A percentile compares a stretch with the other conserved stretches of the same genome.
Conservation (phyloP, 2,113 vertebrate genomes). For the Pterophyllum scalare region DNA sequence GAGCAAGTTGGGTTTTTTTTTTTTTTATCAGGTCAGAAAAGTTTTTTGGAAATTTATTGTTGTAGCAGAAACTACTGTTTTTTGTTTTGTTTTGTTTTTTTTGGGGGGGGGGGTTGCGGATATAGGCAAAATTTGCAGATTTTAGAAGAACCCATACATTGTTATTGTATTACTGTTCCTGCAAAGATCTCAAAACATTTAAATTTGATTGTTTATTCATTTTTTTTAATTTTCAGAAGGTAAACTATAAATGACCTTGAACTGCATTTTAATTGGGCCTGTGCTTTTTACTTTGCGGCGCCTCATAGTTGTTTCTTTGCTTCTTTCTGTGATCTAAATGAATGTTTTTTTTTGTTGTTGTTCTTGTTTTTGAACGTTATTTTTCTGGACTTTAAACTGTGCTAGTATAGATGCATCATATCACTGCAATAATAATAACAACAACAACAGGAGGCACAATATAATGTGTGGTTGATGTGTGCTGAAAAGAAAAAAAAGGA, state of each 20-base stretch:
- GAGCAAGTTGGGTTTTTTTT: background rate
- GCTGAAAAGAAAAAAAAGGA: background rate
- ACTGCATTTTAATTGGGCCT: background rate
- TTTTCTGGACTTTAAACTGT: background rate
- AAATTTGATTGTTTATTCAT: background rate
- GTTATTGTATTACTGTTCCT: background rate
- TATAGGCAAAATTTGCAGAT: background rate
- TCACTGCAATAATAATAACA: background rate
- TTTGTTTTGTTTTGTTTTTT: too few relatives aligned
- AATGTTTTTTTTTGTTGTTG: background rate
- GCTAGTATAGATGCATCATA: background rate
- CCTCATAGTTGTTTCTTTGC: constrained; percentile 12
- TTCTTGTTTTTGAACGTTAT: background rate
- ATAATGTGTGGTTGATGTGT: background rate
- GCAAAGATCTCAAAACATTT: background rate
- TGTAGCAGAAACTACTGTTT: background rate
- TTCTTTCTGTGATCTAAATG: background rate
- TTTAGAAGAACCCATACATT: background rate
- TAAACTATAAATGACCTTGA: background rate
- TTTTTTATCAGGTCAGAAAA: constrained; percentile 7
- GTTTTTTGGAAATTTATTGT: background rate
- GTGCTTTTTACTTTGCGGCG: constrained; percentile 24
- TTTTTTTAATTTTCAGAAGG: background rate
- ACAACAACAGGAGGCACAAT: background rate
- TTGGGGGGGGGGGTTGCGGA: too few relatives aligned